A percentile compares a stretch with the other conserved stretches of the same genome.
Conservation (phyloP, 2,113 vertebrate species). For the Ahaetulla prasina region DNA sequence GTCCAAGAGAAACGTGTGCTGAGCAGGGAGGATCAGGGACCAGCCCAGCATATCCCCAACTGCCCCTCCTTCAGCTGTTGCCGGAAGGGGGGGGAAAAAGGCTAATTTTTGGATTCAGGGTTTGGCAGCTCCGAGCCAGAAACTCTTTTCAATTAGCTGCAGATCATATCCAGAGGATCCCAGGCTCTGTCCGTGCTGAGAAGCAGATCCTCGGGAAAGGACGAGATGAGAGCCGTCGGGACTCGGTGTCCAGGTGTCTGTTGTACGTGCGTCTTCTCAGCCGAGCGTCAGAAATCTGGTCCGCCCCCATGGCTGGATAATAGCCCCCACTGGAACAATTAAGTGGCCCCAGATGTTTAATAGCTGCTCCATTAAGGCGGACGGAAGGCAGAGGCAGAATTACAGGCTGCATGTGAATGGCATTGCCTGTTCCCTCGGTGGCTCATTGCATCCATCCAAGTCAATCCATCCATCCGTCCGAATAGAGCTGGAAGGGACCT, state of each 20-base stretch:
- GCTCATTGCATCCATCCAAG: not conserved
- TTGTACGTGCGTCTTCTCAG: not conserved
- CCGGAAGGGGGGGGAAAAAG: accelerated
- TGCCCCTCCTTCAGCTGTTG: not conserved
- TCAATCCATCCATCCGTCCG: no score
- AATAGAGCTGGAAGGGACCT: not conserved
- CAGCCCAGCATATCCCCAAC: not conserved
- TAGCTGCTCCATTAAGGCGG: not conserved
- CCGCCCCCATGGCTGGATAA: not conserved
- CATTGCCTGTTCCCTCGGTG: accelerated
- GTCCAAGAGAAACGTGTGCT: not conserved
- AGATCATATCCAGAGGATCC: accelerated
- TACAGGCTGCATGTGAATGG: not conserved
- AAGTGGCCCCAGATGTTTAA: not conserved
- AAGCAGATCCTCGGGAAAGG: not conserved
- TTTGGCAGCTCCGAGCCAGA: not conserved
- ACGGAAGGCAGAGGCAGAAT: not conserved
- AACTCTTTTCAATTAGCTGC: not conserved
- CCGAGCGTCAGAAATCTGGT: not conserved
- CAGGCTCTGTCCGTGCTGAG: not conserved
- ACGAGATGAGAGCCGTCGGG: not conserved
- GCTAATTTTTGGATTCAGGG: not conserved
- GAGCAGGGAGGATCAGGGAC: not conserved
- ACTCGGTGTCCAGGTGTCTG: not conserved
- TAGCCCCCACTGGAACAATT: not conserved